These are phyloP conservation scores for Podarcis raffonei DNA, from an alignment of 2,113 vertebrate species.

Conservation along the genomic window DNA sequence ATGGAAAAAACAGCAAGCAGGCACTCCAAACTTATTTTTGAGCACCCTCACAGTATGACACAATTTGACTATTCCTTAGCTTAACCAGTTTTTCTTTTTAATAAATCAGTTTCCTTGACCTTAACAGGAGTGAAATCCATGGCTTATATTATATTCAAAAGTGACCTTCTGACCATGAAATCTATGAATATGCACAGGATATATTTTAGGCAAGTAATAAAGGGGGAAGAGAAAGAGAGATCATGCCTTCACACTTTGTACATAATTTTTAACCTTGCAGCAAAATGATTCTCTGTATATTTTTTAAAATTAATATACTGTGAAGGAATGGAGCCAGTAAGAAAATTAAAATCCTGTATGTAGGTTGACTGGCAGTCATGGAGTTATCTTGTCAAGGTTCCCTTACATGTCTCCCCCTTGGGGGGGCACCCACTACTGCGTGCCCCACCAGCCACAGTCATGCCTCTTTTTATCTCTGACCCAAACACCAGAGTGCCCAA, in stretches of 20 bases:
- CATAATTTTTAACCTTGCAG: neutral
- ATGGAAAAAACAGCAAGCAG: neutral
- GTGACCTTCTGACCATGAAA: constrained; percentile 1
- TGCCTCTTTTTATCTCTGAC: too few relatives aligned
- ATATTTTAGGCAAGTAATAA: neutral
- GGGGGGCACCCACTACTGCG: too few relatives aligned
- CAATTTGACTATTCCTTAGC: neutral
- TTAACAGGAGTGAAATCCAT: neutral
- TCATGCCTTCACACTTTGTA: neutral
- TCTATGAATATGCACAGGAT: neutral
- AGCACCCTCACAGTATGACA: neutral
- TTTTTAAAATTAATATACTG: neutral
- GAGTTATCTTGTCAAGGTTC: too few relatives aligned
- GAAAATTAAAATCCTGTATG: too few relatives aligned
- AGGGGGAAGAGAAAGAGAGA: neutral
- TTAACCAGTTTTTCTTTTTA: constrained; percentile 6
- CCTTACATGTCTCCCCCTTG: too few relatives aligned
- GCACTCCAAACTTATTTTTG: neutral
- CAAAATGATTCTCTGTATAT: neutral
- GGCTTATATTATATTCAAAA: neutral
- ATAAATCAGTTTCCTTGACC: neutral
- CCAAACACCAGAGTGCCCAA: too few relatives aligned
- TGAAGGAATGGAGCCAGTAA: too few relatives aligned
- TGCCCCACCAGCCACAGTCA: too few relatives aligned
- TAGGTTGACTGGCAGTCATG: too few relatives aligned